Evolutionary conservation across 1,140 invertebrate genomes (phyloP).

Genomic region (Nixonia krombeini): DNA sequence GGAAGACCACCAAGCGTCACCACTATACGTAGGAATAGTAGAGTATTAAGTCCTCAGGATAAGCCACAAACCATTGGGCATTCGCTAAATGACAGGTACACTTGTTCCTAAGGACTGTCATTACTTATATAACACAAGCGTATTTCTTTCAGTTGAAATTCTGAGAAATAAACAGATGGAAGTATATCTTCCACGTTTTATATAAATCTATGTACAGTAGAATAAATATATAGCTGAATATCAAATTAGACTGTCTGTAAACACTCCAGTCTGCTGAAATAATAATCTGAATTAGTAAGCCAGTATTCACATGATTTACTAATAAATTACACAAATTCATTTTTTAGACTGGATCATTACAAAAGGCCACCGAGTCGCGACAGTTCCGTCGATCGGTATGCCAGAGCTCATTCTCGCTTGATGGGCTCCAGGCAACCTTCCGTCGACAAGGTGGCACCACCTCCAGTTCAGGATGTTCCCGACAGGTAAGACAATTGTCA

Average conservation of each 20-base stretch:
- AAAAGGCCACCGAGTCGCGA: constrained; percentile 90
- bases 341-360: constrained; percentile 89
- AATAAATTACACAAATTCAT: background rate
- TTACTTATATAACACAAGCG: no score
- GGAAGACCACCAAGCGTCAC: constrained; percentile 54
- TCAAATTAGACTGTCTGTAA: no score
- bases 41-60: constrained; percentile 63
- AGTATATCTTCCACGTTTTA: no score
- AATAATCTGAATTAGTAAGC: no score
- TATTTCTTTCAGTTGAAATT: no score
- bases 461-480: constrained; percentile 63
- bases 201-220: no score
- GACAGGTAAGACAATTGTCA: constrained; percentile 65
- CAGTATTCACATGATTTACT: no score
- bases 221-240: no score
- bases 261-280: no score
- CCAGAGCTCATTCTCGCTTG: constrained; percentile 72
- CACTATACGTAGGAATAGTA: constrained; percentile 67
- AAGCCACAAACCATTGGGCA: constrained; percentile 65
- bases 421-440: constrained; percentile 82
- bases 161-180: no score
- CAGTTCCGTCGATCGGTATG: constrained; percentile 87
- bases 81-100: constrained; percentile 66
- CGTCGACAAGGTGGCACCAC: constrained; percentile 75
- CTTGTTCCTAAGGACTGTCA: no score